phyloP scores from a whole-genome alignment of 1,140 invertebrate genomes.

The Eurosta solidaginis region DNA sequence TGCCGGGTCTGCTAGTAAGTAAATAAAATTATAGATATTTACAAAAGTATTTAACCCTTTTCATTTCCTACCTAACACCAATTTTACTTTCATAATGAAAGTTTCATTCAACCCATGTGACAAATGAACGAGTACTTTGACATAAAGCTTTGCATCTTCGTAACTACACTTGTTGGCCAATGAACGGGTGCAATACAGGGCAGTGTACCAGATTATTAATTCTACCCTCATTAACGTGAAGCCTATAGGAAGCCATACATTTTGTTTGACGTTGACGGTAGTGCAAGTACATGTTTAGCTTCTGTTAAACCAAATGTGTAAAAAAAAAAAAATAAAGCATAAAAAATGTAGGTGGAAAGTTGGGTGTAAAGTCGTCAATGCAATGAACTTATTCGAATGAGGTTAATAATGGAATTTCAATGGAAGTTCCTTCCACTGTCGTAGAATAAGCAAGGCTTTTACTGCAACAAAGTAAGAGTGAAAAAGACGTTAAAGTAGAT shows the following conservation, averaged over 20 bases:
- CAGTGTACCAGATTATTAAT: neutral
- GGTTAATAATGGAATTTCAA: constrained; percentile 10
- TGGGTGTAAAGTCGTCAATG: neutral
- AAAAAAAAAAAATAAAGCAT: neutral
- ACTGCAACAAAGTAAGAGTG: neutral
- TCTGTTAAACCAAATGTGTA: neutral
- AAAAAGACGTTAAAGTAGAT: neutral
- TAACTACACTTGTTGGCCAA: neutral
- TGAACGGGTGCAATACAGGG: constrained; percentile 1
- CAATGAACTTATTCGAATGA: neutral
- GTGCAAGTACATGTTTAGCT: neutral
- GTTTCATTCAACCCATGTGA: neutral
- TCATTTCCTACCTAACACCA: no score
- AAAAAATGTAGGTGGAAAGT: neutral
- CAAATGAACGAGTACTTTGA: neutral
- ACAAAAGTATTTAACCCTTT: no score
- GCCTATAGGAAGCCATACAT: neutral
- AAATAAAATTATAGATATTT: no score
- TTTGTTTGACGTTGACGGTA: neutral
- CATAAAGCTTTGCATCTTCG: neutral
- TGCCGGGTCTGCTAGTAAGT: no score
- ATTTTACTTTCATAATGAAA: constrained; percentile 15
- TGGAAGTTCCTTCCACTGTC: constrained; percentile 1
- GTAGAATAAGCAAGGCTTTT: neutral
- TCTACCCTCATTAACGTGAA: constrained; percentile 17